Percentiles rank a stretch among this genome's conserved stretches.
Evolutionary conservation across 2,797 vertebrate genomes (phyloP).

Genomic region (Sebastes aleutianus): DNA sequence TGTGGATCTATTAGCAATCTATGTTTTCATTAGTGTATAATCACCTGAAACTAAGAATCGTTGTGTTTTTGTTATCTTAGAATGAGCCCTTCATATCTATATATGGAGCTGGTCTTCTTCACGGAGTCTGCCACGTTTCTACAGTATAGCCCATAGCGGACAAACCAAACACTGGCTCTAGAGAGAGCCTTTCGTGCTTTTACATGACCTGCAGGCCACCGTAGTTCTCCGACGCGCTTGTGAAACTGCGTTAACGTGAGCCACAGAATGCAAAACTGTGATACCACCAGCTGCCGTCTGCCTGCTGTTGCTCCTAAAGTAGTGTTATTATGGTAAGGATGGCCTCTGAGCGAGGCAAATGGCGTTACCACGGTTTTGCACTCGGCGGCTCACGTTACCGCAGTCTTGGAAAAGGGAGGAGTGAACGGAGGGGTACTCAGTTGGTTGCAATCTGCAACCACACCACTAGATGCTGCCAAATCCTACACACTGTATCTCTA

Average conservation of each 20-base stretch:
- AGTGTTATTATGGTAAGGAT: not conserved
- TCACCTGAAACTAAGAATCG: not conserved
- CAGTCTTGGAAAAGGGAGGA: not conserved
- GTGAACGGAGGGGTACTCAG: not conserved
- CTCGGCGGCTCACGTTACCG: accelerated
- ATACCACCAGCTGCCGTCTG: not conserved
- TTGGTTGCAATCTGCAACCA: not conserved
- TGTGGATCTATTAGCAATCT: not conserved
- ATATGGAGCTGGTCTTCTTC: not conserved
- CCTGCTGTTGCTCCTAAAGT: not conserved
- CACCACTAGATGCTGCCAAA: not conserved
- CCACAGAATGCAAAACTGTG: not conserved
- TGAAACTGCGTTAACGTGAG: not conserved
- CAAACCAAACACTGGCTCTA: not conserved
- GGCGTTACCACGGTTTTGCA: not conserved
- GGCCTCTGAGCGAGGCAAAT: too few relatives aligned
- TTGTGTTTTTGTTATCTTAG: not conserved
- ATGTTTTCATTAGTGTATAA: not conserved
- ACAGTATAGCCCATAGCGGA: not conserved
- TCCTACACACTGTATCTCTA: too few relatives aligned
- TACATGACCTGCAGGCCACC: not conserved
- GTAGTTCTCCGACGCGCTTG: not conserved
- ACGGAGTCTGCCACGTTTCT: not conserved
- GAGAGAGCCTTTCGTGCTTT: not conserved
- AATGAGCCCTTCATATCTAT: not conserved